These are phyloP conservation scores for Lineus longissimus DNA, from an alignment of 1,140 invertebrate species.

Conservation along the genomic window DNA sequence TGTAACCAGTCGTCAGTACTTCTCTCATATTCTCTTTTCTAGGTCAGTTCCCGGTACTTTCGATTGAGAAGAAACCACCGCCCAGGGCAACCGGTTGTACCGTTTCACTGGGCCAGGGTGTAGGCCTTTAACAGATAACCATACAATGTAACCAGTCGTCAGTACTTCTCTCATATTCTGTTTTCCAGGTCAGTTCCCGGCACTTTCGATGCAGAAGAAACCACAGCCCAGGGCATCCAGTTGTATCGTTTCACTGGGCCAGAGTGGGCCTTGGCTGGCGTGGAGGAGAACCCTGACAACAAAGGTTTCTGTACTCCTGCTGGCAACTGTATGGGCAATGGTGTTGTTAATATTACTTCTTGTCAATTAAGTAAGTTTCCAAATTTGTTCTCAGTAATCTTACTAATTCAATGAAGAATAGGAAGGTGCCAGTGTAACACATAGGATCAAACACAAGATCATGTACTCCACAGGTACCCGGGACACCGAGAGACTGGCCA, in stretches of 20 bases:
- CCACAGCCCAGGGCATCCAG: conserved; percentile 32
- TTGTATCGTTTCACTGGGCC: conserved; percentile 37
- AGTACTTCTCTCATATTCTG: no score
- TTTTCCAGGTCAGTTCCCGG: conserved; percentile 43
- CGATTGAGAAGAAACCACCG: conserved; percentile 25
- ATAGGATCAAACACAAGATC: no score
- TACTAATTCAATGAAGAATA: no score
- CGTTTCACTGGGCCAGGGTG: conserved; percentile 33
- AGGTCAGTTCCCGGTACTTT: conserved; percentile 42
- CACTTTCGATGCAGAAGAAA: conserved; percentile 28
- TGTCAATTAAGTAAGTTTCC: conserved; percentile 31
- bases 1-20: no score
- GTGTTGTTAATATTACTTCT: conserved; percentile 36
- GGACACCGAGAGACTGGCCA: no score
- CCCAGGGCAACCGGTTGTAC: conserved; percentile 35
- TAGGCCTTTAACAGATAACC: no score
- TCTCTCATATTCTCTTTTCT: no score
- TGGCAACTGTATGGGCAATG: conserved; percentile 37
- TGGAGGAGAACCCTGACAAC: conserved; percentile 45
- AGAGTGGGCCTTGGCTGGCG: conserved; percentile 32
- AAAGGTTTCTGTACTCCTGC: conserved; percentile 49
- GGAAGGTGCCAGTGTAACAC: no score
- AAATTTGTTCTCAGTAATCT: not conserved
- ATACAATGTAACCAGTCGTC: no score
- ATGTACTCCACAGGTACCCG: no score